Evolutionary conservation across 2,113 vertebrate genomes (phyloP), one percentile per base, ranked within the genome.

Genomic region (Pipra filicauda): DNA sequence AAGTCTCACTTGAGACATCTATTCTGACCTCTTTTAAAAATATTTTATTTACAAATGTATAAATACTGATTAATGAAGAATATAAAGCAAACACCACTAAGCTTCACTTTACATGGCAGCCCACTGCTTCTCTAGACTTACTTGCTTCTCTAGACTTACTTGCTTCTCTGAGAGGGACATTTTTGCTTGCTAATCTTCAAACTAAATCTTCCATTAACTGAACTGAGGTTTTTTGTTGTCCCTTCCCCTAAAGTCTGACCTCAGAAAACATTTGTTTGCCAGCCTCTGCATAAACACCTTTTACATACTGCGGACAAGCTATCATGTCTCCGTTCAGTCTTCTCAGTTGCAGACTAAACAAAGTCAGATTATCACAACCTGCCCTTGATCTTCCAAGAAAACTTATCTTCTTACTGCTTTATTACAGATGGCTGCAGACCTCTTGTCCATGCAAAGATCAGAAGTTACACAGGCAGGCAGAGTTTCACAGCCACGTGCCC

Each of bases 391-490:
- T 78, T 59, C 52, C n/a, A 71, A 74, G 23, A 84, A 80, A 86
- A 55, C 4, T 44, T 78, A 62, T 24, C n/a, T 94, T 83, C 43
- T 62, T 69, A 14, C 7, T 69, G 24, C n/a, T 66, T 78, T n/a
- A 21, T 67, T 48, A 35, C 30, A 78, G 66, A 78, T 1, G 2
- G 24, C 44, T 78, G 19, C 39, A 89, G 55, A 59, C 16, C 16
- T 74, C 46, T 43, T 33, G 35, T 22, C 23, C 2, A 21, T 0
- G 0, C 30, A 49, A 61, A 51, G 49, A 69, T 39, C 35, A 61
- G 49, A 31, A 59, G 19, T 17, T 15, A 31, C 0, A 0, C 17
- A 43, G 51, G 35, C 71, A 64, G 12, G 30, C 0, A 1, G 24
- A 39, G 31, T 41, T 66, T 49, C 65, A 74, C 46, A 73, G 15